phyloP scores from a whole-genome alignment of 2,888 invertebrate genomes.

The Eretmocerus hayati region DNA sequence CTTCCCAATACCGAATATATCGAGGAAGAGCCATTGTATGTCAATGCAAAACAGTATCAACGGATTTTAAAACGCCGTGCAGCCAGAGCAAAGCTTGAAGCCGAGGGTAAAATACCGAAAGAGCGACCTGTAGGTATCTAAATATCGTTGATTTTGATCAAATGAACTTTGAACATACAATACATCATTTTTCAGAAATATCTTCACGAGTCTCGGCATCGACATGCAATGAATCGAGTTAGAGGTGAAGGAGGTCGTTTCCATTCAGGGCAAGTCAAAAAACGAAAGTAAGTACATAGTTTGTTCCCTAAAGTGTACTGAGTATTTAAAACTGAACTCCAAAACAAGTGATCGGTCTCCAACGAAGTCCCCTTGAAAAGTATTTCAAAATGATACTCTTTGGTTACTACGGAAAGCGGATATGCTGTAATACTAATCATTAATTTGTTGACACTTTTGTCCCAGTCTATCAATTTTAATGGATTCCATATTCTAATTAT shows the following conservation, averaged over 20 bases:
- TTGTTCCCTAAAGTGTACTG: too few species aligned
- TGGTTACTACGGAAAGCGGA: too few species aligned
- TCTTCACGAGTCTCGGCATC: conserved; percentile 93
- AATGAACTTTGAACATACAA: background rate
- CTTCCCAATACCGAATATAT: conserved; percentile 58
- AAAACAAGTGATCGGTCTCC: too few species aligned
- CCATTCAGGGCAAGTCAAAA: conserved; percentile 61
- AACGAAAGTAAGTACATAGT: conserved; percentile 37
- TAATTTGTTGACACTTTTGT: background rate
- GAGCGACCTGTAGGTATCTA: conserved; percentile 68
- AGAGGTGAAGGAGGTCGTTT: conserved; percentile 96
- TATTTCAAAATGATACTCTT: too few species aligned
- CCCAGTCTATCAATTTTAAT: too few species aligned
- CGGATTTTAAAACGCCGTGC: conserved; percentile 90
- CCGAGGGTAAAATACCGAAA: conserved; percentile 92
- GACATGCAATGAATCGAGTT: conserved; percentile 95
- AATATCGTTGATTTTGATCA: conserved; percentile 2
- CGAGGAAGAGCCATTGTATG: conserved; percentile 94
- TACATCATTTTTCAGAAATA: conserved; percentile 67
- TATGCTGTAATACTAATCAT: too few species aligned
- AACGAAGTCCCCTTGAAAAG: too few species aligned
- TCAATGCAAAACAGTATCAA: conserved; percentile 97
- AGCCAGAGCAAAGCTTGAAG: conserved; percentile 90
- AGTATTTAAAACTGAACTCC: too few species aligned
- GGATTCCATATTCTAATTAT: too few species aligned